A percentile compares a stretch with the other conserved stretches of the same genome.
These are phyloP conservation scores for Spondyliosoma cantharus DNA, from an alignment of 2,797 vertebrate genomes.

Conservation along the genomic window DNA sequence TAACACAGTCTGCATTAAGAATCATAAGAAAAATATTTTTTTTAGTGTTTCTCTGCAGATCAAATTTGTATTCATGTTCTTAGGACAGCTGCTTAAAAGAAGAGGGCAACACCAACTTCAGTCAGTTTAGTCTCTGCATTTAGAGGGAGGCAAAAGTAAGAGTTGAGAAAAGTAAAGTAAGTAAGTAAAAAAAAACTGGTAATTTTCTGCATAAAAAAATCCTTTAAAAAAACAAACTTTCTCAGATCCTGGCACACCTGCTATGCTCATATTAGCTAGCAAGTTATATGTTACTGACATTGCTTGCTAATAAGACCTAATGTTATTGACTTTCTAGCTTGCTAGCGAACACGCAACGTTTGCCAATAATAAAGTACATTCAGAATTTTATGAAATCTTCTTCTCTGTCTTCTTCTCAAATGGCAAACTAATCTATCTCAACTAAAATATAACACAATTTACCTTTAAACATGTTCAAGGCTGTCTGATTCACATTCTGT, in stretches of 20 bases:
- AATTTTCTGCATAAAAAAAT: neutral
- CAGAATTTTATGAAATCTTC: too few relatives aligned
- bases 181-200: too few relatives aligned
- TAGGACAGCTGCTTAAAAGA: neutral
- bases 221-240: neutral
- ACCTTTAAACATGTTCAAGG: neutral
- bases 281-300: neutral
- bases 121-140: neutral
- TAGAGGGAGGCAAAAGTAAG: neutral
- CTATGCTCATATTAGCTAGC: neutral
- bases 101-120: neutral
- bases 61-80: neutral
- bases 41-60: neutral
- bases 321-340: neutral
- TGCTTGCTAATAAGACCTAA: constrained; percentile 17
- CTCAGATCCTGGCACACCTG: neutral
- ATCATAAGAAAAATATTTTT: neutral
- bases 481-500: neutral
- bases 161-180: neutral
- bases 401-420: too few relatives aligned
- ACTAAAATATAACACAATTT: neutral
- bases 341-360: neutral
- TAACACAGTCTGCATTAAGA: neutral
- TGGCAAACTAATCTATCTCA: too few relatives aligned
- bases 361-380: too few relatives aligned